Base-by-base conservation (phyloP, 2,888 invertebrate species). In the Heliconius ismenius region DNA sequence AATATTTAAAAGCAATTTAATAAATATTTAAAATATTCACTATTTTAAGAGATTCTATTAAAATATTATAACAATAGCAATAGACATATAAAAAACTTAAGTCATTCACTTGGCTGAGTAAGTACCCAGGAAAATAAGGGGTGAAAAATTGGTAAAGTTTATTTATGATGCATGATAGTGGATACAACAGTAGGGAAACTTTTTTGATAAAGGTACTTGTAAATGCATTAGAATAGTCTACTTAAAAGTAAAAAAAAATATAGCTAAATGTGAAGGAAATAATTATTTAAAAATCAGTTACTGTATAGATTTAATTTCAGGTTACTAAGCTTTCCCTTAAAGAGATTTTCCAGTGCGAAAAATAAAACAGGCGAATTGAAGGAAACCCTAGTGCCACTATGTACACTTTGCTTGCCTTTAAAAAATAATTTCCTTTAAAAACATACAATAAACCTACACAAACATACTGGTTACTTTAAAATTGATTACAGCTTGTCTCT, bases 81-180 rank as follows among this genome's bases (percentile, higher is more conserved):
- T 26, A 15, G 2, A 13, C 2, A n/a, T n/a, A 60, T 26, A 62
- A 62, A 26, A 60, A 62, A 62, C 15, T 32, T 64, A 32, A 28
- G 28, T 67, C 24, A 39, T 24, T 39, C 39, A 39, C 67, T 24
- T 67, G 67, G 24, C 24, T 67, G 67, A 67, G 39, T 67, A 67
- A n/a, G 32, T 36, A 36, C n/a, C 32, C 18, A 70, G 32, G 24
- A 70, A 70, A 36, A 36, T 58, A 70, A 70, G 70, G 70, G 70
- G 58, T 58, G 69, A 54, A n/a, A 70, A 32, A 70, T 70, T 70
- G 70, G 32, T 58, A 58, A 70, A 58, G 58, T 70, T 70, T 70
- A 70, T 70, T 70, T 70, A 76, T 74, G 70, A 73, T 75, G 62
- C 67, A 28, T 63, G 70, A 75, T 74, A 70, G 70, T 75, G 67